Conservation (phyloP, 2,113 vertebrate genomes). For the Vimba vimba region DNA sequence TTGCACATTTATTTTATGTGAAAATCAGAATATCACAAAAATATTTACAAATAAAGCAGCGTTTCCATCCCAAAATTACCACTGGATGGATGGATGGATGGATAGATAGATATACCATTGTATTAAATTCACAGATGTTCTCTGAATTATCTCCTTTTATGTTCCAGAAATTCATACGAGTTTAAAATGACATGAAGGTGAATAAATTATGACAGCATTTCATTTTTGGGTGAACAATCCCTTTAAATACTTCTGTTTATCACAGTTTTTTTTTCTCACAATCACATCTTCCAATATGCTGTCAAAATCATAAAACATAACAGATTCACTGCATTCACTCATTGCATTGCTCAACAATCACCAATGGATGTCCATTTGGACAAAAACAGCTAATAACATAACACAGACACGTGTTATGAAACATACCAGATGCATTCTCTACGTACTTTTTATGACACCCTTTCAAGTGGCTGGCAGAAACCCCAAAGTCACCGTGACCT, state of each 20-base stretch:
- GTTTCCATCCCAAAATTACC: background rate
- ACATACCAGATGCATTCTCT: conserved; percentile 36
- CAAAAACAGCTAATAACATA: conserved; percentile 33
- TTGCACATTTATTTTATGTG: background rate
- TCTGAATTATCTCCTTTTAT: background rate
- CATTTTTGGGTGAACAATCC: background rate
- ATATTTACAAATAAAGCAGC: background rate
- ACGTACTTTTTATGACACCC: conserved; percentile 13
- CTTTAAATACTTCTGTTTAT: background rate
- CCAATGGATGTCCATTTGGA: background rate
- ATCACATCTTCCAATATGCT: conserved; percentile 11
- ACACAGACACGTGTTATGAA: conserved; percentile 26
- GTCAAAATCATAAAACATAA: conserved; percentile 7
- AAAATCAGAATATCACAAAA: background rate
- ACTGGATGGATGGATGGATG: too few relatives aligned
- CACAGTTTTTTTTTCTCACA: background rate
- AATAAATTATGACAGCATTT: background rate
- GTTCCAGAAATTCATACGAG: background rate
- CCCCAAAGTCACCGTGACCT: conserved; percentile 37
- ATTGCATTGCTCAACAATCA: background rate
- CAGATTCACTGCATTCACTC: background rate
- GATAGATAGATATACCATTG: background rate
- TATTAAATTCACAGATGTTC: background rate
- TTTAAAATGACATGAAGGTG: background rate
- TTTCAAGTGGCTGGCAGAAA: conserved; percentile 14